phyloP scores from a whole-genome alignment of 2,888 invertebrate species.

The Agrochola litura region DNA sequence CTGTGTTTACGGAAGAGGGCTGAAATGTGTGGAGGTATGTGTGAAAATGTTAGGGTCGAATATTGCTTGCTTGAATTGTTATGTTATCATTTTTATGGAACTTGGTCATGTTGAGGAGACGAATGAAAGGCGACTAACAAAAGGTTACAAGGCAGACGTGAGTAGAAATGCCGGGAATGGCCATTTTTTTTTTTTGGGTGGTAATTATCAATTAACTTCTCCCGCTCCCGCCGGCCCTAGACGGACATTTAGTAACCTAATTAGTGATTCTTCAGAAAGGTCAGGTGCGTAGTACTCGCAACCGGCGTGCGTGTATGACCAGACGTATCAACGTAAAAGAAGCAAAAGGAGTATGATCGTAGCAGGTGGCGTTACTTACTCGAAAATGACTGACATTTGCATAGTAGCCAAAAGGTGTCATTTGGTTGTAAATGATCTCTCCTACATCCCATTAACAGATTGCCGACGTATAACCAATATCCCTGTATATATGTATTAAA shows the following conservation, averaged over 20 bases:
- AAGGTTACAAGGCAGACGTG: neutral
- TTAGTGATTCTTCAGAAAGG: neutral
- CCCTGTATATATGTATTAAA: too few relatives aligned
- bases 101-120: neutral
- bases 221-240: too few relatives aligned
- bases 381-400: too few relatives aligned
- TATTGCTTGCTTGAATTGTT: slow-evolving; percentile 3
- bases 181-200: too few relatives aligned
- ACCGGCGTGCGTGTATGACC: neutral
- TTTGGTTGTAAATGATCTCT: too few relatives aligned
- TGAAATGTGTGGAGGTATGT: slow-evolving; percentile 15
- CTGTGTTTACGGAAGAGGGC: slow-evolving; percentile 14
- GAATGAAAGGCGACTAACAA: neutral
- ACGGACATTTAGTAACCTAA: neutral
- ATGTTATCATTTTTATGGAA: neutral
- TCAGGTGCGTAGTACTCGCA: neutral
- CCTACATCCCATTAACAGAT: too few relatives aligned
- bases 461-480: too few relatives aligned
- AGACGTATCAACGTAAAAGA: neutral
- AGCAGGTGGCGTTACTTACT: too few relatives aligned
- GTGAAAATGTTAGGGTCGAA: slow-evolving; percentile 16
- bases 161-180: neutral
- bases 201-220: too few relatives aligned
- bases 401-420: too few relatives aligned
- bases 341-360: neutral